Evolutionary conservation across 2,888 invertebrate species (phyloP).

Genomic region (Drosophila paramelanica): DNA sequence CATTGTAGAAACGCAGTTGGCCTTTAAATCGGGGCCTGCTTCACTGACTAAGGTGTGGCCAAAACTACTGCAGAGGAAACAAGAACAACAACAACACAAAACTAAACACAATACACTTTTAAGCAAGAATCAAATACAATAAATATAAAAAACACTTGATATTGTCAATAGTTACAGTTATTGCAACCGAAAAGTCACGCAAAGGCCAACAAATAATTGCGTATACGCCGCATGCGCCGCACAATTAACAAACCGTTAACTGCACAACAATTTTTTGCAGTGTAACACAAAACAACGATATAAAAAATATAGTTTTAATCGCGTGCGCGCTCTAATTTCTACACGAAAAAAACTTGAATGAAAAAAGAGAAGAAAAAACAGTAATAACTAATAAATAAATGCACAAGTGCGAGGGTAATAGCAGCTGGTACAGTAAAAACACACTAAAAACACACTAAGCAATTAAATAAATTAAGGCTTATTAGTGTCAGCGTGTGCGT

Average conservation of each 20-base stretch:
- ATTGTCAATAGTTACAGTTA: slow-evolving; percentile 6
- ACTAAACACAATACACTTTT: not conserved
- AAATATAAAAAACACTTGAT: slow-evolving; percentile 14
- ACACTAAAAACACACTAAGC: slow-evolving; percentile 40
- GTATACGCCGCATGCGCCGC: slow-evolving; percentile 54
- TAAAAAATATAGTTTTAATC: slow-evolving; percentile 49
- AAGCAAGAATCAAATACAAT: not conserved
- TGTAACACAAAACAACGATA: slow-evolving; percentile 17
- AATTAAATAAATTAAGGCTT: slow-evolving; percentile 83
- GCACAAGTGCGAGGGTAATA: slow-evolving; percentile 32
- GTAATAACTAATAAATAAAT: slow-evolving; percentile 42
- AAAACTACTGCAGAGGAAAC: slow-evolving; percentile 3
- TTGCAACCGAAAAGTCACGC: slow-evolving; percentile 14
- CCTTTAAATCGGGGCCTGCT: slow-evolving; percentile 23
- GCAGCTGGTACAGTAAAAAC: slow-evolving; percentile 32
- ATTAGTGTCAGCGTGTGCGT: slow-evolving; percentile 44
- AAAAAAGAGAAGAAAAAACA: slow-evolving; percentile 10
- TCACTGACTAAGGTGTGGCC: slow-evolving; percentile 25
- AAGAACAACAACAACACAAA: not conserved
- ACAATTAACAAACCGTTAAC: slow-evolving; percentile 39
- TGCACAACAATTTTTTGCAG: slow-evolving; percentile 11
- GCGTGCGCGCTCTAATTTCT: slow-evolving; percentile 69
- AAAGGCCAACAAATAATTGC: slow-evolving; percentile 39
- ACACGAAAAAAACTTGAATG: slow-evolving; percentile 9
- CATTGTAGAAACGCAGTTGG: slow-evolving; percentile 6